These are phyloP conservation scores for Rhabdomys dilectus DNA, from an alignment of 2,113 vertebrate genomes.

Conservation along the genomic window DNA sequence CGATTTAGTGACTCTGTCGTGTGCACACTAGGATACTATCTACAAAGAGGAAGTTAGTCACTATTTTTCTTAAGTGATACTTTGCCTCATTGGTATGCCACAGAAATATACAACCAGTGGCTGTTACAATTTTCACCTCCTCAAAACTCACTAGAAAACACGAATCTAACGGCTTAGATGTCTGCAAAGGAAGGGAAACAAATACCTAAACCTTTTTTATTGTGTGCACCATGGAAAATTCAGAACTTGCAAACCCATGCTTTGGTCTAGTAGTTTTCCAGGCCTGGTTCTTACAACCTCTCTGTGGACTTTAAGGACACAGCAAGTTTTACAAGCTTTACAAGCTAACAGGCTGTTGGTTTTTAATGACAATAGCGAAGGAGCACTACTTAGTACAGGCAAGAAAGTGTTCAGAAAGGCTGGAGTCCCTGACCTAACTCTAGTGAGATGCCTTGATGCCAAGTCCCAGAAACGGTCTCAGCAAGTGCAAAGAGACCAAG, in stretches of 20 bases:
- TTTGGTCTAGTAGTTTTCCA: constrained; percentile 16
- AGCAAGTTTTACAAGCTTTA: not conserved
- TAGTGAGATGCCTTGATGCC: not conserved
- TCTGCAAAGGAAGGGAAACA: not conserved
- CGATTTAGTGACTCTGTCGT: not conserved
- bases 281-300: not conserved
- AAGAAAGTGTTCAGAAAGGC: not conserved
- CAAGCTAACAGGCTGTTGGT: no score
- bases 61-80: constrained; percentile 16
- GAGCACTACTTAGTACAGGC: not conserved
- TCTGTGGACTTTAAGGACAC: not conserved
- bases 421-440: not conserved
- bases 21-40: not conserved
- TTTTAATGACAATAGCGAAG: not conserved
- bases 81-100: not conserved
- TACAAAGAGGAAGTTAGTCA: constrained; percentile 4
- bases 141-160: not conserved
- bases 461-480: not conserved
- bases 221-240: not conserved
- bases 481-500: not conserved
- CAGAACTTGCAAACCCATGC: constrained; percentile 11
- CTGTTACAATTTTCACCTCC: not conserved
- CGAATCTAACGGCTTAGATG: not conserved
- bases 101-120: not conserved
- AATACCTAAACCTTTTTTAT: not conserved